Evolutionary conservation across 2,888 invertebrate species (phyloP), one percentile per base, ranked within the genome.

Genomic region (Cyclophora albipunctata): DNA sequence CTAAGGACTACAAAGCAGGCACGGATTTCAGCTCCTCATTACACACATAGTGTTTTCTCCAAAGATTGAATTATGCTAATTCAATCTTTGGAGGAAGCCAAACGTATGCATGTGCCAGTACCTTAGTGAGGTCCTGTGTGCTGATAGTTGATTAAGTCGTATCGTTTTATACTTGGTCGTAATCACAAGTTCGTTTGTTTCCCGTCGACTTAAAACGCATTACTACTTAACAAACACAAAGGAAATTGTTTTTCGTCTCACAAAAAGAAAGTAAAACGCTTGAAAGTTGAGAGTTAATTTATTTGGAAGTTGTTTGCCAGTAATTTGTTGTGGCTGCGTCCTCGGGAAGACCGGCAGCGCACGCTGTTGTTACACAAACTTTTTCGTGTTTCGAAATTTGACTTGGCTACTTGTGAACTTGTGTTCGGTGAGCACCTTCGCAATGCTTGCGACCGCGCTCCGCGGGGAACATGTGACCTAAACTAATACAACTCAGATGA

Each of bases 281-380:
- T 78, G 75, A 83, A 84, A 85, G 83, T 84, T 78, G 84, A 75
- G 83, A 85, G 82, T 82, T 84, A 85, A 86, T 86, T 86, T 85
- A 85, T 85, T 85, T 84, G 72, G 75, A 84, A 85, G 84, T 86
- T 85, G 85, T 86, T 86, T 83, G 82, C 77, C 77, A 76, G 84
- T 84, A 84, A 85, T 85, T 85, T 84, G 84, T 82, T 85, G 84
- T 75, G 84, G 82, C 76, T 72, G 71, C 72, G 77, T 82, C 83
- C 82, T 73, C 66, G 54, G 80, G 81, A 77, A 72, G 73, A 69
- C 76, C 73, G 75, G 69, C 65, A 69, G 75, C 74, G 75, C 71
- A 75, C 67, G 68, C 72, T 75, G 75, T 73, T 75, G 71, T 71
- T 71, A 73, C 71, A 70, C 71, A 68, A 81, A 83, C 75, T 81